These are phyloP conservation scores for Cynopterus brachyotis DNA, from an alignment of 2,113 vertebrate genomes.

Conservation along the genomic window DNA sequence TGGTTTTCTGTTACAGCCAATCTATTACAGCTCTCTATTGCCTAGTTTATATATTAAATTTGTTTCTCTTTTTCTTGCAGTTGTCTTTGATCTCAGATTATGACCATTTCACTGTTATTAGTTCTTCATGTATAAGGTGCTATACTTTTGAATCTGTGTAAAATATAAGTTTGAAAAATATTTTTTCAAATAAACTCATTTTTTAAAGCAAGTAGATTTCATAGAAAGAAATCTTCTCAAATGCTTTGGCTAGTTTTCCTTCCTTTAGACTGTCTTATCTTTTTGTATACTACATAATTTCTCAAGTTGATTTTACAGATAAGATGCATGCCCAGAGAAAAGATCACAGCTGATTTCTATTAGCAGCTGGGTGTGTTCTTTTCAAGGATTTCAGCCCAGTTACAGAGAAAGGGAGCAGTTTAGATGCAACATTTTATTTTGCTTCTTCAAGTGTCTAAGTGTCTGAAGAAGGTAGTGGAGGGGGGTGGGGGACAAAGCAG, in stretches of 20 bases:
- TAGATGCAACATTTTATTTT: neutral
- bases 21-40: neutral
- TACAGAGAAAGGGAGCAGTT: neutral
- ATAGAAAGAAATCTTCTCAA: neutral
- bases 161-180: neutral
- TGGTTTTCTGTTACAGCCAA: neutral
- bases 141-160: neutral
- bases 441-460: neutral
- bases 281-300: neutral
- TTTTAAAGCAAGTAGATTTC: neutral
- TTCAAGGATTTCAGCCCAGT: neutral
- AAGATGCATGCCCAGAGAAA: neutral
- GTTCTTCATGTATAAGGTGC: neutral
- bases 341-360: neutral
- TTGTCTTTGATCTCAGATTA: neutral
- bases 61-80: neutral
- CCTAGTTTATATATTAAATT: neutral
- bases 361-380: neutral
- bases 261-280: neutral
- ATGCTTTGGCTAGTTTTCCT: neutral
- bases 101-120: neutral
- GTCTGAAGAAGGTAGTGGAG: rapidly evolving
- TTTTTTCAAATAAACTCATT: neutral
- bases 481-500: rapidly evolving
- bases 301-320: neutral